phyloP scores from a whole-genome alignment of 2,888 invertebrate genomes.

The Petrolisthes manimaculis region DNA sequence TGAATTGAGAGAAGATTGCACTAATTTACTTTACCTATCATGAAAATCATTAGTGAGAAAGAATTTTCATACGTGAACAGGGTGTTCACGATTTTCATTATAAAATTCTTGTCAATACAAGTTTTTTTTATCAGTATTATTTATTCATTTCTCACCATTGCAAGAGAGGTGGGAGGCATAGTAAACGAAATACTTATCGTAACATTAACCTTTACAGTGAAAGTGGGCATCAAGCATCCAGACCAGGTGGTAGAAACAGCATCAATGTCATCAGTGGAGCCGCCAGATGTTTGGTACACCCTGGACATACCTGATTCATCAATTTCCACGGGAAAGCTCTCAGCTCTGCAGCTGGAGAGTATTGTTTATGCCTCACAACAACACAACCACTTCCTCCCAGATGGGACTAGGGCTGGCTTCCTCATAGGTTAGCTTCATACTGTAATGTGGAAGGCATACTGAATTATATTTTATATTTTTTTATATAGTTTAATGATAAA shows the following conservation, averaged over 20 bases:
- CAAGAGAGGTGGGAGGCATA: too few relatives aligned
- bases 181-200: not conserved
- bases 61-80: too few relatives aligned
- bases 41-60: too few relatives aligned
- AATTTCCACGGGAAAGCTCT: slow-evolving; percentile 73
- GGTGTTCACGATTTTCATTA: too few relatives aligned
- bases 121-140: not conserved
- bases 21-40: too few relatives aligned
- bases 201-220: slow-evolving; percentile 75
- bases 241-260: slow-evolving; percentile 99
- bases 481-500: too few relatives aligned
- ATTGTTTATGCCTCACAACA: slow-evolving; percentile 98
- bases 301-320: slow-evolving; percentile 72
- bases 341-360: slow-evolving; percentile 96
- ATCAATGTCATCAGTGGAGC: slow-evolving; percentile 94
- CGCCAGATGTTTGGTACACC: slow-evolving; percentile 84
- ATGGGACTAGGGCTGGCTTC: slow-evolving; percentile 89
- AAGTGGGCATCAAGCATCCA: slow-evolving; percentile 94
- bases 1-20: too few relatives aligned
- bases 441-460: too few relatives aligned
- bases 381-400: slow-evolving; percentile 83
- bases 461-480: too few relatives aligned
- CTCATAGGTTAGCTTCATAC: slow-evolving; percentile 79
- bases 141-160: not conserved
- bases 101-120: not conserved